Percentiles rank a stretch among this genome's conserved stretches.
Conservation (phyloP, 1,140 invertebrate genomes). For the Parasteatoda tepidariorum region DNA sequence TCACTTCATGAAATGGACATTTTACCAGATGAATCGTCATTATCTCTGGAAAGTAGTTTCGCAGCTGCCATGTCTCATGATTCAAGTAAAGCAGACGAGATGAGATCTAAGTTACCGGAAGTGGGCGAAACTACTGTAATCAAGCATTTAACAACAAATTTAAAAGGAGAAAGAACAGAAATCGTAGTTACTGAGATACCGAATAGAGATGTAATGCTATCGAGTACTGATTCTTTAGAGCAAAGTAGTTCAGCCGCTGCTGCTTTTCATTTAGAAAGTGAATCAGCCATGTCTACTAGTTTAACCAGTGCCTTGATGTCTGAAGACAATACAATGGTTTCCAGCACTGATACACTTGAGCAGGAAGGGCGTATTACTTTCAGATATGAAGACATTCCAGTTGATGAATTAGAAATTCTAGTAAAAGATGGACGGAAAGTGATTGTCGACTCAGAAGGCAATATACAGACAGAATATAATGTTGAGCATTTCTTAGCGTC, state of each 20-base stretch:
- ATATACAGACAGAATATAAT: conserved; percentile 47
- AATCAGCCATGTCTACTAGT: conserved; percentile 84
- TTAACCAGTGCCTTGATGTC: conserved; percentile 74
- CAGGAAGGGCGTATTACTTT: conserved; percentile 64
- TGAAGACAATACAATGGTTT: conserved; percentile 80
- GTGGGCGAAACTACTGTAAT: no score
- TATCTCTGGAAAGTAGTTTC: conserved; percentile 50
- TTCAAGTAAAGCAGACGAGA: conserved; percentile 24
- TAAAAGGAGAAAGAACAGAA: neutral
- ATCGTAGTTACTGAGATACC: conserved; percentile 16
- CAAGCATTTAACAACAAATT: no score
- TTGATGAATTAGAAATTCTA: conserved; percentile 44
- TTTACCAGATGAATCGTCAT: conserved; percentile 42
- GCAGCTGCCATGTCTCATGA: conserved; percentile 33
- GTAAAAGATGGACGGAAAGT: conserved; percentile 32
- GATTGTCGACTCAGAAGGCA: conserved; percentile 54
- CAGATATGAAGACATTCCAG: conserved; percentile 43
- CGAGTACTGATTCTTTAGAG: conserved; percentile 78
- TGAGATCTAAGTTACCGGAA: no score
- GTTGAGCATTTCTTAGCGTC: conserved; percentile 27
- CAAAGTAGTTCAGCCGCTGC: conserved; percentile 79
- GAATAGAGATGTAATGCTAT: conserved; percentile 72
- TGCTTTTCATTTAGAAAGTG: conserved; percentile 84
- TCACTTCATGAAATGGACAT: conserved; percentile 62
- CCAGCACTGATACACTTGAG: conserved; percentile 77